phyloP scores from a whole-genome alignment of 2,113 vertebrate species.

The Chiloscyllium plagiosum region DNA sequence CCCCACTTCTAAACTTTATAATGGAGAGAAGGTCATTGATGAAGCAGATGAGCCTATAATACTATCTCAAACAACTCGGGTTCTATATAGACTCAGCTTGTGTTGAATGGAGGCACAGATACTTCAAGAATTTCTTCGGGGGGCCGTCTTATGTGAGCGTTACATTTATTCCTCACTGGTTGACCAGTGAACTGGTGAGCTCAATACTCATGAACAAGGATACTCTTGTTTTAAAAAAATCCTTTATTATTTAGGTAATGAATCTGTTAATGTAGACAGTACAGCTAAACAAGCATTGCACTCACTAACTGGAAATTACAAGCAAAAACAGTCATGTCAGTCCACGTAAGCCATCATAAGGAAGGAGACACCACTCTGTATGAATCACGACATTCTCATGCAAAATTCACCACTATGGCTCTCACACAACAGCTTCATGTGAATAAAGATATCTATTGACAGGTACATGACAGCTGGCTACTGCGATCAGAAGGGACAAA shows the following conservation, averaged over 20 bases:
- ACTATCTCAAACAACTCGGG: too few species aligned
- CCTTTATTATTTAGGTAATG: conserved; percentile 14
- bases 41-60: too few species aligned
- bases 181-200: background rate
- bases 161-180: background rate
- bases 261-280: conserved; percentile 13
- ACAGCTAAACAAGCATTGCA: conserved; percentile 16
- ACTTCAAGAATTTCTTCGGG: background rate
- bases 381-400: conserved; percentile 26
- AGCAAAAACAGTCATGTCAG: conserved; percentile 22
- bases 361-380: background rate
- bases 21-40: too few species aligned
- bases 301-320: background rate
- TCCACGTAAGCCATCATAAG: background rate
- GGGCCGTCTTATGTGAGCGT: background rate
- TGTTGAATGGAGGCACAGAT: background rate
- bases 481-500: background rate
- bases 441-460: conserved; percentile 10
- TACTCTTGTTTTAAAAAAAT: background rate
- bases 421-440: background rate
- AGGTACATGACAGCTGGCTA: background rate
- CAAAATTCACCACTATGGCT: background rate
- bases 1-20: too few species aligned
- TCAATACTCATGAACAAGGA: background rate
- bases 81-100: background rate